A percentile compares a stretch with the other conserved stretches of the same genome.
Evolutionary conservation across 2,888 invertebrate genomes (phyloP).

Genomic region (Xestia sexstrigata): DNA sequence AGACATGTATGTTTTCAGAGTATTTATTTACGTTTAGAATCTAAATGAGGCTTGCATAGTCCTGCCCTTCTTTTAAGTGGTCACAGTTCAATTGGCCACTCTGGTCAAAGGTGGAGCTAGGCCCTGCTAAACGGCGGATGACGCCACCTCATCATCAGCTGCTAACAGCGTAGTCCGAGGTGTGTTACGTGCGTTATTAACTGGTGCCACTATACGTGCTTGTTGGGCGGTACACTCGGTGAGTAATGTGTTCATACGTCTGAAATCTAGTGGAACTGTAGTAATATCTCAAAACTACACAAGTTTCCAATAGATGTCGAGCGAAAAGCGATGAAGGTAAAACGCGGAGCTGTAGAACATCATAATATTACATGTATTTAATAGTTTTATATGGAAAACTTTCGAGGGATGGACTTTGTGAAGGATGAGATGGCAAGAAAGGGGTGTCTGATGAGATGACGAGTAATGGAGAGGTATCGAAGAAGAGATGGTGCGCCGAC

Average conservation of each 20-base stretch:
- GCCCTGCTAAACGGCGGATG: slow-evolving; percentile 56
- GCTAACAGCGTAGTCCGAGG: slow-evolving; percentile 73
- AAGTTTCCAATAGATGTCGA: neutral
- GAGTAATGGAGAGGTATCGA: too few species aligned
- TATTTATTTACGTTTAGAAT: neutral
- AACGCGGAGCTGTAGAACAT: neutral
- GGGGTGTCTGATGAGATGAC: too few species aligned
- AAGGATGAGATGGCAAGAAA: too few species aligned
- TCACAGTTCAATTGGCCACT: neutral
- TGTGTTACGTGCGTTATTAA: slow-evolving; percentile 73
- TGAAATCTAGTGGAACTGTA: neutral
- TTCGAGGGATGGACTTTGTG: too few species aligned
- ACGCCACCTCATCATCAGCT: slow-evolving; percentile 71
- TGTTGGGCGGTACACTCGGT: slow-evolving; percentile 75
- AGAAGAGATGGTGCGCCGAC: too few species aligned
- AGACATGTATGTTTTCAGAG: neutral
- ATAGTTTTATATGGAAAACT: neutral
- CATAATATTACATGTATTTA: neutral
- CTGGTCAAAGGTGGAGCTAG: slow-evolving; percentile 29
- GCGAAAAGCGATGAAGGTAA: neutral
- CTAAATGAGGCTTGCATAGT: neutral
- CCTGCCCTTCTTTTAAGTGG: neutral
- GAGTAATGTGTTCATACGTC: slow-evolving; percentile 41
- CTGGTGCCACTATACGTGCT: slow-evolving; percentile 82
- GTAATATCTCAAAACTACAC: neutral